Evolutionary conservation across 2,113 vertebrate species (phyloP), one percentile per base, ranked within the genome.

Genomic region (Falco punctatus): DNA sequence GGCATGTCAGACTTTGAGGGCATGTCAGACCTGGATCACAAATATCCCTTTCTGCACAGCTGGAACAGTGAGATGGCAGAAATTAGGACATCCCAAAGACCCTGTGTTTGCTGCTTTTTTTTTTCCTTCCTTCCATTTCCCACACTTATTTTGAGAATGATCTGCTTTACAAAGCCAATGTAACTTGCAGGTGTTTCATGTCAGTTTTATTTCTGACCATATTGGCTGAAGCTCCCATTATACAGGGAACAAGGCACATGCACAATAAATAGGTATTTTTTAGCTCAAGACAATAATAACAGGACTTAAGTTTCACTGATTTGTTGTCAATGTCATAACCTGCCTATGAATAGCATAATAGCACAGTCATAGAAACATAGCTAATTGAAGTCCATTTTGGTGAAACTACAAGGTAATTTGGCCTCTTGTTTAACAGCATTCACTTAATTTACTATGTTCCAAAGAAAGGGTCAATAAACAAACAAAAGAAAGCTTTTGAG

Each of bases 381-480:
- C 79, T 91, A 95, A 90, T 88, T 95, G 90, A 94, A 97, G 82
- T 57, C 90, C 59, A 83, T 70, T 85, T 90, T 61, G 57, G 67
- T 93, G 72, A 90, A 94, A 84, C 51, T 88, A 81, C 72, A 83
- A 87, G 67, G 69, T 79, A 92, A 91, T 95, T 94, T 94, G 79
- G 73, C 59, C 90, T 94, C 81, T 74, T 88, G 74, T 91, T 94
- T 95, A 94, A 67, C 57, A 86, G 44, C 80, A 77, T 86, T 86
- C 64, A 94, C 64, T 90, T 94, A 94, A 96, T 96, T 94, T 88
- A 91, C 94, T 88, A 8, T 48, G 88, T 79, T 96, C 83, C 62
- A 83, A 90, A 95, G 67, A 73, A 88, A 81, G 61, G 79, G 95
- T 97, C 96, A 49, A 97, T 96, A 96, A 92, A 88, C 75, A 91